These are phyloP conservation scores for Platygyra sinensis DNA, from an alignment of 64 coral and sea anemone genomes.

Conservation along the genomic window DNA sequence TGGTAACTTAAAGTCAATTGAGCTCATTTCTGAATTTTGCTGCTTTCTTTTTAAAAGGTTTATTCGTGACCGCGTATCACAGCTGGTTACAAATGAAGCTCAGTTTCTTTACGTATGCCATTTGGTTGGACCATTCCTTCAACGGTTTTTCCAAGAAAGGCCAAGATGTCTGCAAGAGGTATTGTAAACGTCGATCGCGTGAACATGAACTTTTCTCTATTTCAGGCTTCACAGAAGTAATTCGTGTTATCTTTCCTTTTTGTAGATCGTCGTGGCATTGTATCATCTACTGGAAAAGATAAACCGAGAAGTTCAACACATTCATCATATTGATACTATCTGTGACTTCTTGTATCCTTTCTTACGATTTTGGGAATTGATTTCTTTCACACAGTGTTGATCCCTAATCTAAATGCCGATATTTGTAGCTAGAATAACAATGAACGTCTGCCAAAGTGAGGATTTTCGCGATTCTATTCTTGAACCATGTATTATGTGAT, in stretches of 20 bases:
- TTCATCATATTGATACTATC: slow-evolving; percentile 88
- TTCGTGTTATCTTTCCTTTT: background rate
- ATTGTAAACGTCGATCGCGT: background rate
- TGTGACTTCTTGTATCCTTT: slow-evolving; percentile 99
- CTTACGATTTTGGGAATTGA: background rate
- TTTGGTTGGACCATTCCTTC: slow-evolving; percentile 82
- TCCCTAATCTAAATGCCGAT: too few species aligned
- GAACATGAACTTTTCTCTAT: background rate
- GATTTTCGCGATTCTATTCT: too few species aligned
- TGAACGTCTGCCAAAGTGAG: too few species aligned
- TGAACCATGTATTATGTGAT: too few species aligned
- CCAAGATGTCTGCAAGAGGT: slow-evolving; percentile 86
- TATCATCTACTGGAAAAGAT: slow-evolving; percentile 81
- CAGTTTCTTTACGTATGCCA: slow-evolving; percentile 86
- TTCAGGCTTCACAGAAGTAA: too few species aligned
- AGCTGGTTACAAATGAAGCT: slow-evolving; percentile 85
- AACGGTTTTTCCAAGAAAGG: slow-evolving; percentile 73
- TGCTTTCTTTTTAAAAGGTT: slow-evolving; percentile 55
- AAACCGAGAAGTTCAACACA: slow-evolving; percentile 71
- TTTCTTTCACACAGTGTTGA: too few species aligned
- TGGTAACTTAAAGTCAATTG: too few species aligned
- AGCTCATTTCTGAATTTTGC: too few species aligned
- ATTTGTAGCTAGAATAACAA: too few species aligned
- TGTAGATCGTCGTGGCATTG: slow-evolving; percentile 83
- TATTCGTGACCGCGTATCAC: slow-evolving; percentile 66